phyloP scores from a whole-genome alignment of 2,797 vertebrate species.

The Gadopsis bispinosus region DNA sequence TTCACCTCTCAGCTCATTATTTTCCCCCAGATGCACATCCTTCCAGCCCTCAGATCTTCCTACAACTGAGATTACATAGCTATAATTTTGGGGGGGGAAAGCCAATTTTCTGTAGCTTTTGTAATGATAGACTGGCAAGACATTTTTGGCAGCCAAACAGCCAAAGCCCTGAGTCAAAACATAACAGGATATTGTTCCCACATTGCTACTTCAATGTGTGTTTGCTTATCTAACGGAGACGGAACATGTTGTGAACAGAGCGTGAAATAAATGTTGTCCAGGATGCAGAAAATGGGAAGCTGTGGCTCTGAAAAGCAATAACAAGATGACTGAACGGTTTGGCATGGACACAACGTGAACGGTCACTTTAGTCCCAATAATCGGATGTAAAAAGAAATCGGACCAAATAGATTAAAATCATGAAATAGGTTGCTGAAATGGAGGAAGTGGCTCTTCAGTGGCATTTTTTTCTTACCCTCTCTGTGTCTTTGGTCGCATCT shows the following conservation, averaged over 20 bases:
- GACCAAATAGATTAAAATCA: constrained; percentile 3
- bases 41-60: neutral
- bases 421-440: neutral
- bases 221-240: constrained; percentile 53
- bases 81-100: constrained; percentile 12
- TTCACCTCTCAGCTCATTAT: constrained; percentile 48
- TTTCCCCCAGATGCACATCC: constrained; percentile 11
- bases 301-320: constrained; percentile 46
- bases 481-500: constrained; percentile 53
- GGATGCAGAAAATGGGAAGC: constrained; percentile 22
- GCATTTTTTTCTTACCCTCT: constrained; percentile 3
- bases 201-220: constrained; percentile 41
- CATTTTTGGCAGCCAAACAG: constrained; percentile 27
- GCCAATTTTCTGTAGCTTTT: constrained; percentile 27
- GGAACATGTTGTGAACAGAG: constrained; percentile 26
- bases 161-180: constrained; percentile 41
- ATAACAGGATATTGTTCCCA: constrained; percentile 49
- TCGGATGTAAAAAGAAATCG: constrained; percentile 3
- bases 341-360: constrained; percentile 42
- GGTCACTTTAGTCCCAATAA: constrained; percentile 30
- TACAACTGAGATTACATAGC: constrained; percentile 10
- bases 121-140: constrained; percentile 30
- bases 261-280: constrained; percentile 28
- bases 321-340: constrained; percentile 22
- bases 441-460: constrained; percentile 21